phyloP scores from a whole-genome alignment of 2,888 invertebrate genomes.

The Bugula neritina region DNA sequence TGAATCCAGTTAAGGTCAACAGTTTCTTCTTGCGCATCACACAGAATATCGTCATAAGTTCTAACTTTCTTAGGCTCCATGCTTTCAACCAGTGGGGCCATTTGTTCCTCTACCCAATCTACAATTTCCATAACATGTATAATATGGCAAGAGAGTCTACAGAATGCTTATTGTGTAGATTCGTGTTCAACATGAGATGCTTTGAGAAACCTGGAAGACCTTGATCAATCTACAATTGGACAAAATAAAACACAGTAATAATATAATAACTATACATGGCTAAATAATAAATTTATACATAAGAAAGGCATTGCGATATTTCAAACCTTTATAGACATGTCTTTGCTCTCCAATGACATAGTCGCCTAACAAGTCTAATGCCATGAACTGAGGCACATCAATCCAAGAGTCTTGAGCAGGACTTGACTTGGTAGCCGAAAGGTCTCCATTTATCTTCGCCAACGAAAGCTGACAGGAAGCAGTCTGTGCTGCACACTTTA shows the following conservation, averaged over 20 bases:
- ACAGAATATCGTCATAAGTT: conserved; percentile 46
- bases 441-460: conserved; percentile 41
- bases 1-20: conserved; percentile 47
- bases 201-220: too few relatives aligned
- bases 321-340: conserved; percentile 45
- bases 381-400: conserved; percentile 45
- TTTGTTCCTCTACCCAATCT: conserved; percentile 52
- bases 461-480: conserved; percentile 41
- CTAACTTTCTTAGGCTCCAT: conserved; percentile 44
- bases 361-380: conserved; percentile 44
- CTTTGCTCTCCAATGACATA: conserved; percentile 51
- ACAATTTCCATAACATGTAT: too few relatives aligned
- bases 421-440: conserved; percentile 37
- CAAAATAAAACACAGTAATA: too few relatives aligned
- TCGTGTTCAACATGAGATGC: too few relatives aligned
- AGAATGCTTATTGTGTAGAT: too few relatives aligned
- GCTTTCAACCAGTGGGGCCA: conserved; percentile 47
- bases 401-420: conserved; percentile 35
- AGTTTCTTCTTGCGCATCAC: conserved; percentile 38
- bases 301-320: too few relatives aligned
- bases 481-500: conserved; percentile 45
- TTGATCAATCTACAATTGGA: too few relatives aligned
- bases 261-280: background rate
- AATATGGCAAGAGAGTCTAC: too few relatives aligned
- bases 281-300: background rate